Percentiles rank a stretch among this genome's conserved stretches.
Evolutionary conservation across 2,113 vertebrate genomes (phyloP).

Genomic region (Trochalopteron elliotii): DNA sequence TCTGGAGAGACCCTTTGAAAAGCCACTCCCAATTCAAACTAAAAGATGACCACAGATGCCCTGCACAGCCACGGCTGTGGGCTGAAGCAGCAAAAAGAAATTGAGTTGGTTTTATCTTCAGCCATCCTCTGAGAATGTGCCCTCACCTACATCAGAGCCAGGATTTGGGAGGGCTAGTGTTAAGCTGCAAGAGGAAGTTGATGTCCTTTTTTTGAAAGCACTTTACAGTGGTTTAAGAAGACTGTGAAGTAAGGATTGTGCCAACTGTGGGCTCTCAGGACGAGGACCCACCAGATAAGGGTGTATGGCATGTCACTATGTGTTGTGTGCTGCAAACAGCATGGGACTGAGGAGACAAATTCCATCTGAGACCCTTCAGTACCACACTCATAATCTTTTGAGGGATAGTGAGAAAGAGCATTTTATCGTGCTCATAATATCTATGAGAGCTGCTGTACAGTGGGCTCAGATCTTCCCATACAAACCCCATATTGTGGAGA

Average conservation of each 20-base stretch:
- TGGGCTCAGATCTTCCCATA: neutral
- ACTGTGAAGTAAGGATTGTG: neutral
- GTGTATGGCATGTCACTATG: fast-evolving
- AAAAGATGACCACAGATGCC: neutral
- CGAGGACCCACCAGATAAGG: neutral
- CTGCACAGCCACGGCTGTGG: neutral
- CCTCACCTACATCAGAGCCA: neutral
- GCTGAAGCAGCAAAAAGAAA: neutral
- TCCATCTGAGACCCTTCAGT: neutral
- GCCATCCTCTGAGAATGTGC: neutral
- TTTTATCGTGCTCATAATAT: neutral
- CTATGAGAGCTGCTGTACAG: neutral
- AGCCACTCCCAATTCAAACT: neutral
- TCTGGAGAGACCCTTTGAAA: neutral
- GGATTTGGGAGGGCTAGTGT: neutral
- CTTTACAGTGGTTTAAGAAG: neutral
- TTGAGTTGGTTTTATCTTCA: neutral
- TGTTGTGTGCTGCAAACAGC: neutral
- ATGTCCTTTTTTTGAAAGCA: neutral
- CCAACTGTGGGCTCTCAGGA: neutral
- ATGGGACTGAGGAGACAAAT: neutral
- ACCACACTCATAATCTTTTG: neutral
- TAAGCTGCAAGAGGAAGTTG: neutral
- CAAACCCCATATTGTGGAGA: slow-evolving; percentile 15
- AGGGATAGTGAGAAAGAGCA: neutral